Conservation (phyloP, 1,140 invertebrate genomes). For the Metopolophium dirhodum region DNA sequence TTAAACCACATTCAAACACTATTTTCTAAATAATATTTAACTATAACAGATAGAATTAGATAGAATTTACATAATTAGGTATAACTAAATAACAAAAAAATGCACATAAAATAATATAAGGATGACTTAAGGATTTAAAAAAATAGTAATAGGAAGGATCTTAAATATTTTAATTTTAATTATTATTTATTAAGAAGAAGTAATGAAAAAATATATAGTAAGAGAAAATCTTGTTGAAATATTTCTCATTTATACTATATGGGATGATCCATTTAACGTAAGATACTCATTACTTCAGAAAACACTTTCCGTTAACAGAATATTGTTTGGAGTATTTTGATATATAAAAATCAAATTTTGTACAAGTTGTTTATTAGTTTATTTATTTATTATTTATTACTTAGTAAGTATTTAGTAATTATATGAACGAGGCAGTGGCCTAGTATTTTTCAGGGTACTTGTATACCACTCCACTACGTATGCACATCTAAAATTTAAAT, state of each 20-base stretch:
- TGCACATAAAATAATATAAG: constrained; percentile 39
- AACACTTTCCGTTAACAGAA: not conserved
- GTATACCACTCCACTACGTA: too few species aligned
- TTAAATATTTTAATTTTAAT: not conserved
- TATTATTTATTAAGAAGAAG: not conserved
- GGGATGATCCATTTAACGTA: not conserved
- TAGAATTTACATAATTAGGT: constrained; percentile 14
- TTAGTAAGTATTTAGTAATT: too few species aligned
- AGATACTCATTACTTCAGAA: not conserved
- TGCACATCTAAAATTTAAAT: too few species aligned
- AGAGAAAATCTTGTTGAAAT: not conserved
- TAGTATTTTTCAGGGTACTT: too few species aligned
- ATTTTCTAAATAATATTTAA: constrained; percentile 41
- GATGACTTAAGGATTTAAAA: constrained; percentile 8
- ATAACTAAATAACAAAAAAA: constrained; percentile 30
- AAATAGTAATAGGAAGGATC: not conserved
- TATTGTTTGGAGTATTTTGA: not conserved
- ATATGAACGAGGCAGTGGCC: too few species aligned
- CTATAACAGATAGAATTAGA: not conserved
- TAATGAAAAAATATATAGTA: not conserved
- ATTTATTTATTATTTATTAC: too few species aligned
- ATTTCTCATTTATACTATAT: not conserved
- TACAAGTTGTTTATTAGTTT: not conserved
- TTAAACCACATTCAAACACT: constrained; percentile 23
- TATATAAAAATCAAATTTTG: not conserved